Evolutionary conservation across 2,113 vertebrate genomes (phyloP), one percentile per base, ranked within the genome.

Genomic region (Odocoileus hemionus): DNA sequence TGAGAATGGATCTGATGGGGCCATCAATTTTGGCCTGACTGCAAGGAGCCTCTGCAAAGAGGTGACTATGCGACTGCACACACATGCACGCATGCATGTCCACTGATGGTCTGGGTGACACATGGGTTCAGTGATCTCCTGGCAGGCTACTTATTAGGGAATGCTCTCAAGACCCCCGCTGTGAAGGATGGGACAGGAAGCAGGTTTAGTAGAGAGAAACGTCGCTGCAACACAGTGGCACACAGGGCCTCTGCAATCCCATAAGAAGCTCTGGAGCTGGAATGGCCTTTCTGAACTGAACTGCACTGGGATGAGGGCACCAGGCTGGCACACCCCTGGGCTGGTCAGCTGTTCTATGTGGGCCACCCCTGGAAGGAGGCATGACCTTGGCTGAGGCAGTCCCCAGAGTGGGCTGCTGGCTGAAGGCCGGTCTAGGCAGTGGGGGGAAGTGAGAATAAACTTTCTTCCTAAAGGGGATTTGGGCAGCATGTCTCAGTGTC

Each of bases 221-320:
- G 30, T 0, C 45, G 90, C 43, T n/a, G 6, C 17, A 23, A 5
- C 0, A 0, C 30, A 9, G 3, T 61, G 30, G 3, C 26, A 13
- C 2, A 6, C 0, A 0, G 43, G 54, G 36, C 5, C 25, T 33
- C 87, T 67, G 5, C 7, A 6, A 12, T 17, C 78, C 86, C 23
- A 0, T 3, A 1, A 14, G 58, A 45, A 39, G 45, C 86, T 61
- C 45, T 30, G 36, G 57, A 76, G 89, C 45, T 6, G 3, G 76
- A 64, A 36, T 13, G 54, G 16, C 26, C 52, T 55, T 76, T 39
- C 79, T 0, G 0, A 13, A 64, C 11, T 26, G 55, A 88, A 26
- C 43, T 50, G 43, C 8, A 25, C 2, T 0, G 4, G 64, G 60
- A 16, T 0, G 0, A n/a, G n/a, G 16, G 74, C 0, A 10, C 43